Evolutionary conservation across 2,888 invertebrate species (phyloP).

Genomic region (Gryllus longicercus): DNA sequence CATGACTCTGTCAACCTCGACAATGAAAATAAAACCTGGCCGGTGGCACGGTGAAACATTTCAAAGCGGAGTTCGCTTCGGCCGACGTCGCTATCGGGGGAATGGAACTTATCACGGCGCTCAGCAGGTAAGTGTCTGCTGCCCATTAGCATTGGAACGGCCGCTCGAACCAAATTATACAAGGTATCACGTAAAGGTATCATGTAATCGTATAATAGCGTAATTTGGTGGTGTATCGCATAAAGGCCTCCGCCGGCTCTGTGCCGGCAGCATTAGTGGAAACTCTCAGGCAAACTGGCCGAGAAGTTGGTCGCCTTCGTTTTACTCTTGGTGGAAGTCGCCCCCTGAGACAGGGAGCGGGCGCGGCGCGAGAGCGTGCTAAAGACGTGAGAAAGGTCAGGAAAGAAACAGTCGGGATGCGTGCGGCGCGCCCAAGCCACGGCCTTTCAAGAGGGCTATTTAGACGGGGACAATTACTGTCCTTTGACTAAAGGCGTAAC

Average conservation of each 20-base stretch:
- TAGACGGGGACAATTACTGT: no score
- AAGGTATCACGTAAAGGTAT: neutral
- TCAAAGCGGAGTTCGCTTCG: neutral
- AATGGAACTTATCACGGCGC: neutral
- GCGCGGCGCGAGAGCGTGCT: no score
- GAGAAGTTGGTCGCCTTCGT: no score
- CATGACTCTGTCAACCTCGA: neutral
- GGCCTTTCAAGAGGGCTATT: no score
- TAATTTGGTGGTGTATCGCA: constrained; percentile 6
- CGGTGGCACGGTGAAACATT: neutral
- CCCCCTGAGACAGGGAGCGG: no score
- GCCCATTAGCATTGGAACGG: neutral
- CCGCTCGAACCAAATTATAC: neutral
- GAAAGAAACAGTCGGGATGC: no score
- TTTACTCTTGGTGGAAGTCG: no score
- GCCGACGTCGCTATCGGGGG: neutral
- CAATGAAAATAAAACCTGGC: constrained; percentile 3
- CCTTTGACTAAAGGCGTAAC: no score
- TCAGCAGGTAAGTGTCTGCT: neutral
- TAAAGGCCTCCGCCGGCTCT: neutral
- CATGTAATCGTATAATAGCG: neutral
- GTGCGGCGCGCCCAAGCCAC: no score
- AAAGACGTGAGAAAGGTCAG: no score
- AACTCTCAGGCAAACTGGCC: no score
- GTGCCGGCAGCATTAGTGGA: no score